Evolutionary conservation across 2,888 invertebrate species (phyloP).

Genomic region (Mechanitis messenoides): DNA sequence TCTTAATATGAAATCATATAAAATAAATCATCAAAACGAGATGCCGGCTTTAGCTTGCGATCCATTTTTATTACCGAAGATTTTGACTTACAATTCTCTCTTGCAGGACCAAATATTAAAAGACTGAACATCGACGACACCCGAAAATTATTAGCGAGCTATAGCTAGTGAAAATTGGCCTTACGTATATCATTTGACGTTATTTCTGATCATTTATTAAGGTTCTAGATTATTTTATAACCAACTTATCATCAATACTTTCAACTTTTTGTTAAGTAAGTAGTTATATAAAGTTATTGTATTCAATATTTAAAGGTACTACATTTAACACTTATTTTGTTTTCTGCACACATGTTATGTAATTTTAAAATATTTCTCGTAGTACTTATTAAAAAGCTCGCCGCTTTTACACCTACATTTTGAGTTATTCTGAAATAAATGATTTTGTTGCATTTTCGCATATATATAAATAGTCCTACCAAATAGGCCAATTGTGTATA

Average conservation of each 20-base stretch:
- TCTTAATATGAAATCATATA: no score
- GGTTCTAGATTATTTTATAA: no score
- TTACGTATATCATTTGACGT: conserved; percentile 48
- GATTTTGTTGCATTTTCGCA: conserved; percentile 10
- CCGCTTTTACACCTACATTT: conserved; percentile 13
- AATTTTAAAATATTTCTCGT: not conserved
- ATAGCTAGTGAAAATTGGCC: conserved; percentile 38
- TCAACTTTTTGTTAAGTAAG: no score
- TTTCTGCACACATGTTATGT: no score
- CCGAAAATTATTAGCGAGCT: conserved; percentile 43
- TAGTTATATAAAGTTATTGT: no score
- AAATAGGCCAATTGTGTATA: conserved; percentile 48
- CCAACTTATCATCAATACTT: no score
- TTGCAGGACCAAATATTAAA: conserved; percentile 59
- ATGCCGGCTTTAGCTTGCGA: no score
- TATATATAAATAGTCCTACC: conserved; percentile 20
- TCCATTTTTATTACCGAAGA: no score
- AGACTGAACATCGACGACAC: conserved; percentile 68
- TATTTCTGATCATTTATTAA: conserved; percentile 2
- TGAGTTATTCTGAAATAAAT: conserved; percentile 5
- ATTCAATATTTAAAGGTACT: no score
- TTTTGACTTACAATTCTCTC: conserved; percentile 21
- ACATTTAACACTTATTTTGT: no score
- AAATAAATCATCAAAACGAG: conserved; percentile 2
- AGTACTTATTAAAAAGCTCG: not conserved